phyloP scores from a whole-genome alignment of 2,888 invertebrate genomes.

The Drosophila mayaguana region DNA sequence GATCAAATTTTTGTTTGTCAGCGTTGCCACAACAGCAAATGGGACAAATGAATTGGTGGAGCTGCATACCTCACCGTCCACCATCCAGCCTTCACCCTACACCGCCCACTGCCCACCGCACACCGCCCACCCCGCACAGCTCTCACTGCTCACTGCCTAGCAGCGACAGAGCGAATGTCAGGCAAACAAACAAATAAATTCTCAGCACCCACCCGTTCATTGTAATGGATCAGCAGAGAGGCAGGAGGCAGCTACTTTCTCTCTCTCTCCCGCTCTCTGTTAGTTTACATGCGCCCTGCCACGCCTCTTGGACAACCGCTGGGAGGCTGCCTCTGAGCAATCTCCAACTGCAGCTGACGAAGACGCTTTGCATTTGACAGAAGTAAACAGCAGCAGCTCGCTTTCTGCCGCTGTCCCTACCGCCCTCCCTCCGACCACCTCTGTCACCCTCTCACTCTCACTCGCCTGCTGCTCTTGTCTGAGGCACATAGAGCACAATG shows the following conservation, averaged over 20 bases:
- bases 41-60: slow-evolving; percentile 49
- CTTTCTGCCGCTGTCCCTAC: neutral
- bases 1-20: slow-evolving; percentile 75
- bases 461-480: slow-evolving; percentile 18
- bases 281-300: neutral
- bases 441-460: neutral
- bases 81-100: neutral
- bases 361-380: slow-evolving; percentile 30
- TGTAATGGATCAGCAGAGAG: slow-evolving; percentile 39
- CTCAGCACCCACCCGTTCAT: slow-evolving; percentile 10
- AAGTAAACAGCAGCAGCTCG: slow-evolving; percentile 9
- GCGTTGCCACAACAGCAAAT: slow-evolving; percentile 65
- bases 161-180: slow-evolving; percentile 38
- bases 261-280: neutral
- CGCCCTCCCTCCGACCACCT: neutral
- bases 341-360: slow-evolving; percentile 35
- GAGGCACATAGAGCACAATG: slow-evolving; percentile 56
- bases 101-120: neutral
- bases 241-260: slow-evolving; percentile 5
- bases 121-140: too few species aligned
- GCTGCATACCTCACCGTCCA: neutral
- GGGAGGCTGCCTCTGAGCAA: slow-evolving; percentile 22
- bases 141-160: neutral
- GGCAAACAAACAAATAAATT: slow-evolving; percentile 57
- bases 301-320: neutral